Evolutionary conservation across 1,140 invertebrate genomes (phyloP).

Genomic region (Drosophila nannoptera): DNA sequence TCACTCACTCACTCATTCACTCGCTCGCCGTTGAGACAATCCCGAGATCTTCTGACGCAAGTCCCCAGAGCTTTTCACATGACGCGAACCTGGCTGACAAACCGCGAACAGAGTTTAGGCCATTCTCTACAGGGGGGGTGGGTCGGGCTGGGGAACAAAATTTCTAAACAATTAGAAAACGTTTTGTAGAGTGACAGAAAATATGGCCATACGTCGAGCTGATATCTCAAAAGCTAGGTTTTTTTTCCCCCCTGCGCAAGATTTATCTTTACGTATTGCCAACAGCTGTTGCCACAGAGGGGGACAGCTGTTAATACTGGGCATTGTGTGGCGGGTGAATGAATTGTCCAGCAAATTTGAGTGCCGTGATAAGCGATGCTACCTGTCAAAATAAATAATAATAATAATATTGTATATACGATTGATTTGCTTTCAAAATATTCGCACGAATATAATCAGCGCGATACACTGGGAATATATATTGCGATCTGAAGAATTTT

Average conservation of each 20-base stretch:
- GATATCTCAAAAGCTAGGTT: no score
- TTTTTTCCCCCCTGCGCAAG: no score
- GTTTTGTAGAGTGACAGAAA: no score
- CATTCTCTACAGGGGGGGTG: no score
- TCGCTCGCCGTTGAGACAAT: slow-evolving; percentile 3
- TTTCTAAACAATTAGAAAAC: no score
- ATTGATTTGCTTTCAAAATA: slow-evolving; percentile 47
- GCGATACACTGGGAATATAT: slow-evolving; percentile 14
- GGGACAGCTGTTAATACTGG: not conserved
- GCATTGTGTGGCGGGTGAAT: slow-evolving; percentile 15
- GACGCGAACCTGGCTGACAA: no score
- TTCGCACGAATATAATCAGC: slow-evolving; percentile 23
- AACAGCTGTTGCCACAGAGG: slow-evolving; percentile 16
- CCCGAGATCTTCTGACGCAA: slow-evolving; percentile 14
- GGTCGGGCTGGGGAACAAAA: no score
- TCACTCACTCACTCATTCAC: slow-evolving; percentile 53
- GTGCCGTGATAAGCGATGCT: slow-evolving; percentile 61
- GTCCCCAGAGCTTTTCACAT: not conserved
- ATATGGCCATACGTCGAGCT: no score
- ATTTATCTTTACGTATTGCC: not conserved
- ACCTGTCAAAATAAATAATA: slow-evolving; percentile 56
- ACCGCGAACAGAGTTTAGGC: no score
- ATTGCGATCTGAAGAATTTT: no score
- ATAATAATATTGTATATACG: slow-evolving; percentile 32
- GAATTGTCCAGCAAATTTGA: slow-evolving; percentile 34